Conservation (phyloP, 2,113 vertebrate genomes). For the Orientallactaga bullata region DNA sequence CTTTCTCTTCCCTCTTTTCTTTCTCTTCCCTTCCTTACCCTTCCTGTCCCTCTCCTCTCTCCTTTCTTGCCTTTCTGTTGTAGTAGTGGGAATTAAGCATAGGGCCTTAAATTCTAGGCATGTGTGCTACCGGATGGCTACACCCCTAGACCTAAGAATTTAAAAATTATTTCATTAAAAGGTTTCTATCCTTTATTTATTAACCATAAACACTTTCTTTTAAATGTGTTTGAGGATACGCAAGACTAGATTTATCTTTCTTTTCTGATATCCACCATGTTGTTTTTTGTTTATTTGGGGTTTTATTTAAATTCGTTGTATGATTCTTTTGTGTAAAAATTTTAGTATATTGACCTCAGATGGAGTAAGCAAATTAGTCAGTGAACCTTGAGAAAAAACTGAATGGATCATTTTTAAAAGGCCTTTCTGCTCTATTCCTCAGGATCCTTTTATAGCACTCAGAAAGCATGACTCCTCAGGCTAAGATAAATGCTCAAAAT, state of each 20-base stretch:
- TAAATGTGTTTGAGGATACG: neutral
- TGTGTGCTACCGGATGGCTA: neutral
- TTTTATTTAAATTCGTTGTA: neutral
- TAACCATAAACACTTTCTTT: neutral
- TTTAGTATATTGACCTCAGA: neutral
- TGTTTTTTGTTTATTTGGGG: neutral
- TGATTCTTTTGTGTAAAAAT: slow-evolving; percentile 3
- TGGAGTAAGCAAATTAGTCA: neutral
- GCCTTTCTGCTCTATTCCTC: neutral
- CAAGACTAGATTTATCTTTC: neutral
- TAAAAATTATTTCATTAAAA: neutral
- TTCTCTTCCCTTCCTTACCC: neutral
- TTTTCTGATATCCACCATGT: slow-evolving; percentile 2
- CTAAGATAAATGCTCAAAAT: slow-evolving; percentile 58
- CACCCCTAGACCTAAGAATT: neutral
- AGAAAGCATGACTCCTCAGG: slow-evolving; percentile 1
- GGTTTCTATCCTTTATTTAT: neutral
- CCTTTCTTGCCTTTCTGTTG: neutral
- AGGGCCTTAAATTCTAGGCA: neutral
- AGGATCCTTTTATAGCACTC: slow-evolving; percentile 6
- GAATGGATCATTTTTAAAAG: neutral
- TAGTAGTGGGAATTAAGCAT: neutral
- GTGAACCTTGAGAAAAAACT: neutral
- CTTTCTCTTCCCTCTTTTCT: neutral
- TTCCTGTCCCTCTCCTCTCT: neutral